These are phyloP conservation scores for Drosophila paramelanica DNA, from an alignment of 2,888 invertebrate species.

Conservation along the genomic window DNA sequence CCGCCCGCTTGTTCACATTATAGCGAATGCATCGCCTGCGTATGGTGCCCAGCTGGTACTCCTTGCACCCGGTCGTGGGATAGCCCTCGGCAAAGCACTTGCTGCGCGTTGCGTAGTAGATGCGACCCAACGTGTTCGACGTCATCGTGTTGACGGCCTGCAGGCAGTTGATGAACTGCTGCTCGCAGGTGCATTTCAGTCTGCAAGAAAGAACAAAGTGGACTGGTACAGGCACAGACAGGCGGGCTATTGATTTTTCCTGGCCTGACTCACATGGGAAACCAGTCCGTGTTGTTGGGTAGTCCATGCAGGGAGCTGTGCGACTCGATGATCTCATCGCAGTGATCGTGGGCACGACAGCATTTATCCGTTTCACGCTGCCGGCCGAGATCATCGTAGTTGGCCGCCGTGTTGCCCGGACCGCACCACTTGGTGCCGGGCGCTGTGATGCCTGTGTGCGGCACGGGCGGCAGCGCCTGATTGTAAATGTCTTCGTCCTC, in stretches of 20 bases:
- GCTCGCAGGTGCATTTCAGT: slow-evolving; percentile 84
- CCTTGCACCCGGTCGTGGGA: slow-evolving; percentile 77
- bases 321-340: slow-evolving; percentile 82
- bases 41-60: slow-evolving; percentile 78
- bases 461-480: slow-evolving; percentile 77
- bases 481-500: slow-evolving; percentile 84
- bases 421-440: slow-evolving; percentile 97
- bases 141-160: slow-evolving; percentile 75
- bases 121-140: slow-evolving; percentile 80
- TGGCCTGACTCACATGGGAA: slow-evolving; percentile 79
- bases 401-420: slow-evolving; percentile 91
- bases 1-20: slow-evolving; percentile 66
- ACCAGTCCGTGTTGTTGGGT: slow-evolving; percentile 81
- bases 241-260: slow-evolving; percentile 46
- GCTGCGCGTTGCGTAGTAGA: slow-evolving; percentile 81
- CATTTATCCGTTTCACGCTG: slow-evolving; percentile 93
- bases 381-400: slow-evolving; percentile 92
- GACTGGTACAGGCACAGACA: not conserved
- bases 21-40: slow-evolving; percentile 83
- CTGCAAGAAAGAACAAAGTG: slow-evolving; percentile 46
- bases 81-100: slow-evolving; percentile 80
- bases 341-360: slow-evolving; percentile 92
- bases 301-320: slow-evolving; percentile 73
- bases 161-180: slow-evolving; percentile 83
- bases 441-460: slow-evolving; percentile 76